phyloP scores from a whole-genome alignment of 2,797 vertebrate species.

The Sebastes umbrosus region DNA sequence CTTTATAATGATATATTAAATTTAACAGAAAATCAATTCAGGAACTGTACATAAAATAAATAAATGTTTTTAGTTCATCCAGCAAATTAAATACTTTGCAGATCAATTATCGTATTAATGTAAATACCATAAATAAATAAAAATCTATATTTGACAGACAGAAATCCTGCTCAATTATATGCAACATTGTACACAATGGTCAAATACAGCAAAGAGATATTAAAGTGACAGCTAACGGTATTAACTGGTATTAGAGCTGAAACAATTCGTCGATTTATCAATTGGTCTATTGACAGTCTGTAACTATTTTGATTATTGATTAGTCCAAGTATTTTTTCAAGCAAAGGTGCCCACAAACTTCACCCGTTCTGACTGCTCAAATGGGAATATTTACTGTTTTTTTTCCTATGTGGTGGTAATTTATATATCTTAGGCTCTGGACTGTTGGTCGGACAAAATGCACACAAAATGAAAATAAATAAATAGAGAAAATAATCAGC shows the following conservation, averaged over 20 bases:
- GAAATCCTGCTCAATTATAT: not conserved
- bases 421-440: not conserved
- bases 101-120: not conserved
- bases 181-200: not conserved
- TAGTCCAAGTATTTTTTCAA: too few relatives aligned
- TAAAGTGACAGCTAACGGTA: not conserved
- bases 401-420: not conserved
- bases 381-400: not conserved
- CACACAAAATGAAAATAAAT: too few relatives aligned
- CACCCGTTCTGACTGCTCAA: not conserved
- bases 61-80: not conserved
- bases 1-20: not conserved
- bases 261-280: not conserved
- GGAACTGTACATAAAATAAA: not conserved
- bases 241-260: not conserved
- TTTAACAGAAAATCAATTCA: not conserved
- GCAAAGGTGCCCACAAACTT: not conserved
- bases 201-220: not conserved
- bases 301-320: not conserved
- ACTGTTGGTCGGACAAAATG: not conserved
- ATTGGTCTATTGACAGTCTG: not conserved
- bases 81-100: not conserved
- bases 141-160: not conserved
- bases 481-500: too few relatives aligned
- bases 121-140: too few relatives aligned